phyloP scores from a whole-genome alignment of 2,113 vertebrate species.

The Alosa alosa region DNA sequence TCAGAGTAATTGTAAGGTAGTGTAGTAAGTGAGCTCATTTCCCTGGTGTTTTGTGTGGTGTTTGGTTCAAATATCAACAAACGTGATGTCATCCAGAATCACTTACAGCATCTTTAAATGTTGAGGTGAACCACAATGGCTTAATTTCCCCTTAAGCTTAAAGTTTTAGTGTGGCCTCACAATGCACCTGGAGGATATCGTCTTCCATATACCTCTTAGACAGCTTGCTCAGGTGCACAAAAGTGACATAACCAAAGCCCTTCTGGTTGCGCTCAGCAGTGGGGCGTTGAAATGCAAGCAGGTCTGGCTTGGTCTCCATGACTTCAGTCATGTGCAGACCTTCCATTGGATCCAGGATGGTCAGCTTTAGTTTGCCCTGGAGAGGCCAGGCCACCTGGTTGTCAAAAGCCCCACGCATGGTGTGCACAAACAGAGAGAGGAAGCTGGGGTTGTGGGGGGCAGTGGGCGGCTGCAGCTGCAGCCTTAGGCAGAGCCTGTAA shows the following conservation, averaged over 20 bases:
- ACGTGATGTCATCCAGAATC: too few species aligned
- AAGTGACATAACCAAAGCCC: conserved; percentile 96
- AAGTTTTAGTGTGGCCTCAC: conserved; percentile 76
- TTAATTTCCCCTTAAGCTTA: not conserved
- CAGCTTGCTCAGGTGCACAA: conserved; percentile 85
- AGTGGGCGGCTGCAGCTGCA: conserved; percentile 88
- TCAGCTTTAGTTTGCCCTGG: conserved; percentile 91
- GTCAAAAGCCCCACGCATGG: conserved; percentile 93
- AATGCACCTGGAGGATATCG: conserved; percentile 88
- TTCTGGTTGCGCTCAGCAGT: conserved; percentile 86
- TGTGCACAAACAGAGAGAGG: conserved; percentile 96
- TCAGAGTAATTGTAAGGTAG: too few species aligned
- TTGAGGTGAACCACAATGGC: not conserved
- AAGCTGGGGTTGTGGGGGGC: conserved; percentile 90
- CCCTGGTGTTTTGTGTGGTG: not conserved
- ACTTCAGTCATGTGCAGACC: conserved; percentile 87
- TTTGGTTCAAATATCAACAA: too few species aligned
- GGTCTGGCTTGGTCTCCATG: conserved; percentile 96
- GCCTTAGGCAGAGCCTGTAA: conserved; percentile 91
- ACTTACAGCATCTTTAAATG: not conserved
- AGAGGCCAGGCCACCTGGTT: conserved; percentile 94
- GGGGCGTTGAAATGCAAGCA: conserved; percentile 93
- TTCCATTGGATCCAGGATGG: conserved; percentile 92
- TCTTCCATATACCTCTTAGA: conserved; percentile 81
- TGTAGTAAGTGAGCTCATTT: too few species aligned